Base-by-base conservation (phyloP, 2,888 invertebrate species). In the Choreutis nemorana region DNA sequence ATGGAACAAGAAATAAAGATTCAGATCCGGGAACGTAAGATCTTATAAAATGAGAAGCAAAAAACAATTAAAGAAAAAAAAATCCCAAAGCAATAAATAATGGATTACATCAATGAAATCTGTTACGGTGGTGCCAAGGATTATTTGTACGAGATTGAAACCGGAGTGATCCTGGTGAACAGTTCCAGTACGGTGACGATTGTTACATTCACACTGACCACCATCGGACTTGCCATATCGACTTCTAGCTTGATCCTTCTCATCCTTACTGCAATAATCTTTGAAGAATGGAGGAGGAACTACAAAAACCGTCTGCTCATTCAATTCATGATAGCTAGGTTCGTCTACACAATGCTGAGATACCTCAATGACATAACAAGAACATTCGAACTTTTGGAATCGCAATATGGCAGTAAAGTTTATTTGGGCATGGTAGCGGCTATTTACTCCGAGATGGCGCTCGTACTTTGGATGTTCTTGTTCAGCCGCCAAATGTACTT, bases 271-370 rank as follows among this genome's bases (percentile, higher is more conserved):
- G 65, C 71, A 0, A 20, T 42, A 1, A 34, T 72, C 0, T 71
- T 71, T 35, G 37, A 40, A 14, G 64, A 71, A 52, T 77, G 77
- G 77, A 60, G 77, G 29, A 39, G 42, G 2, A 60, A 32, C 20
- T 61, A 61, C 44, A 77, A 77, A 37, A 77, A 77, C 28, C 66
- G 71, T 35, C 39, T 72, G 1, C 55, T 77, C 6, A 46, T 68
- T 2, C 77, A 77, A 30, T 64, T 75, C 14, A 70, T 72, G 61
- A 25, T 58, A 0, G 61, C 67, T 2, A 55, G 75, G 43, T 65
- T 62, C 31, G 4, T 60, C 4, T 73, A 63, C 31, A 57, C 59
- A 0, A 39, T 51, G 5, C 32, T 58, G 5, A 53, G 70, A 40
- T 71, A 56, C 34, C 34, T 50, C 4, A 44, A 46, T n/a, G 68